Evolutionary conservation across 2,888 invertebrate species (phyloP), one percentile per base, ranked within the genome.

Genomic region (Bellardia pandia): DNA sequence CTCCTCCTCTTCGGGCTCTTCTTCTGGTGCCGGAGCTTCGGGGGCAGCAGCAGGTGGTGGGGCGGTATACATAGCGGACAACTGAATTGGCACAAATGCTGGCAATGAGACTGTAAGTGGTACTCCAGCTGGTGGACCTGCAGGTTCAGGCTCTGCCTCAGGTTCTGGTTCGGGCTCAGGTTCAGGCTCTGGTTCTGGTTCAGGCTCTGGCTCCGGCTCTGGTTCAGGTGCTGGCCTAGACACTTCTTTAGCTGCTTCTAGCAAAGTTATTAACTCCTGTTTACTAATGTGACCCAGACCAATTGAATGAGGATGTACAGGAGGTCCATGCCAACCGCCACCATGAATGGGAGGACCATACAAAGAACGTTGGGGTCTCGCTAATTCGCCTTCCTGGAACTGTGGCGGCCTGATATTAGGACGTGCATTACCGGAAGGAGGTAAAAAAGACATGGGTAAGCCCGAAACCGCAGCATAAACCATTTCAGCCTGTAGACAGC

Each of bases 11-110:
- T 74, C 91, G n/a, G 87, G 88, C 7, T 53, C 80, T 9, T 42
- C 72, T 1, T 42, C 89, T 3, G 40, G 84, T 14, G 69, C 89
- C 2, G 85, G 82, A 4, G 81, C 88, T 69, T 86, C 89, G 66
- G 90, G 88, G 7, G 90, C 89, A 92, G 93, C 30, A 93, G 92
- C 89, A 92, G 92, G 62, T 92, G 91, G 89, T 90, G 93, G 30
- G 93, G 93, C 92, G 92, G 94, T 69, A 91, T 91, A 93, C 93
- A 93, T 93, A 14, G 93, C 93, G 1, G 93, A 92, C 23, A 93
- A 82, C 86, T 93, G 93, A 33, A 93, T 93, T 74, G 93, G 93
- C 37, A 93, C 93, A 83, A 93, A 91, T 62, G 93, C 93, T 40
- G 93, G 93, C 84, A 93, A 77, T 0, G 93, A 92, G 0, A 93